Evolutionary conservation across 2,797 vertebrate species (phyloP), one percentile per base, ranked within the genome.

Genomic region (Nyctalus aviator): DNA sequence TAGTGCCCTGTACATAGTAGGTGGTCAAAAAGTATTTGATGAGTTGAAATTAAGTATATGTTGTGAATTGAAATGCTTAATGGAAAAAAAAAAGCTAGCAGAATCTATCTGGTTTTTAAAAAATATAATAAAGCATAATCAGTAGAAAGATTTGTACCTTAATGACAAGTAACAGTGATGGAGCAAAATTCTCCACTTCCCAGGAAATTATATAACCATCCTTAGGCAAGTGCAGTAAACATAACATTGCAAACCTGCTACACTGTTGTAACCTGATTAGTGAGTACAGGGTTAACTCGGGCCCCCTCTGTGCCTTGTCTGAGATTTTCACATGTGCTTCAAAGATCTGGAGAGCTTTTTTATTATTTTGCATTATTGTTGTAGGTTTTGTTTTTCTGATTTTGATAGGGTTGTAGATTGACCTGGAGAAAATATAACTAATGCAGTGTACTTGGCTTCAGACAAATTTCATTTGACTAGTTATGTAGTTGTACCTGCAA

Each of bases 401-500:
- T 82, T 93, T 32, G 30, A 32, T 72, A 66, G 27, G 27, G 13
- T 62, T 90, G 8, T 78, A 83, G 23, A 68, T 66, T 92, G 78
- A 53, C 27, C 62, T 13, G 2, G 25, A 93, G 35, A 72, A 91
- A 69, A 69, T 27, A 48, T 90, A 89, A 64, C 21, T 27, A 73
- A 64, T 10, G 66, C 21, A 57, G 10, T 82, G 35, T 23, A 48
- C 17, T 32, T 89, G 14, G 14, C 44, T 94, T 93, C 53, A 57
- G 32, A n/a, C 15, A 50, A 90, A 41, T 62, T 95, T 37, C 44
- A 25, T 84, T 57, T 91, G 53, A n/a, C 92, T 37, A 62, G 37
- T 30, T 73, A 57, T 92, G 59, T 81, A 90, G 62, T 95, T 83
- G 1, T 44, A 17, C 44, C 6, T 95, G 76, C 90, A 95, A 84